Evolutionary conservation across 2,797 vertebrate genomes (phyloP), one percentile per base, ranked within the genome.

Genomic region (Eidolon dupreanum): DNA sequence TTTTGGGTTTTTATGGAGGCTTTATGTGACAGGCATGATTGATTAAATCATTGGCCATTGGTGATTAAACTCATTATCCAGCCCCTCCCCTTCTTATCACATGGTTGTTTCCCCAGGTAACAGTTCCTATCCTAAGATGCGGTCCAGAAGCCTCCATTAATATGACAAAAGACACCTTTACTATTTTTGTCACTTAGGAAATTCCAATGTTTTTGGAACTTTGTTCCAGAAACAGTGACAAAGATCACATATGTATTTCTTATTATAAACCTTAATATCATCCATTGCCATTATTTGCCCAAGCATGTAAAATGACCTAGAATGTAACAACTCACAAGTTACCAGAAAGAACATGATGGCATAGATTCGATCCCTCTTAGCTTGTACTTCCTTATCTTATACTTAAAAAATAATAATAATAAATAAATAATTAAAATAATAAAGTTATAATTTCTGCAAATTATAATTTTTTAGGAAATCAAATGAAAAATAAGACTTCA

Each of bases 371-470:
- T 20, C 71, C 43, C 70, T 71, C 31, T 53, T 26, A 70, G 38
- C 24, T 46, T 59, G 3, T 38, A 36, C 31, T 78, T 78, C 55
- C 57, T 91, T 36, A 46, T 20, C 73, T 15, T 57, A 16, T 46
- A 73, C 17, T 33, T 59, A 31, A 51, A 84, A 78, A 49, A 13
- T 77, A 74, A 43, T 15, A 15, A 83, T 61, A 36, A 84, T 17
- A 46, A 12, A 46, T 11, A 85, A 74, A n/a, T 68, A 95, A 79
- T 70, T 94, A 59, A 73, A 68, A 78, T 20, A 43, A 79, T 83
- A 92, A 92, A 85, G 28, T 16, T 65, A 38, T 92, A 65, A 89
- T 49, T 59, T 74, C 53, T 85, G 20, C 5, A 96, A 86, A 59
- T 70, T n/a, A 43, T 0, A 53, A 61, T 57, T 49, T 63, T 88